phyloP scores from a whole-genome alignment of 2,888 invertebrate species.

The Idaea biselata region DNA sequence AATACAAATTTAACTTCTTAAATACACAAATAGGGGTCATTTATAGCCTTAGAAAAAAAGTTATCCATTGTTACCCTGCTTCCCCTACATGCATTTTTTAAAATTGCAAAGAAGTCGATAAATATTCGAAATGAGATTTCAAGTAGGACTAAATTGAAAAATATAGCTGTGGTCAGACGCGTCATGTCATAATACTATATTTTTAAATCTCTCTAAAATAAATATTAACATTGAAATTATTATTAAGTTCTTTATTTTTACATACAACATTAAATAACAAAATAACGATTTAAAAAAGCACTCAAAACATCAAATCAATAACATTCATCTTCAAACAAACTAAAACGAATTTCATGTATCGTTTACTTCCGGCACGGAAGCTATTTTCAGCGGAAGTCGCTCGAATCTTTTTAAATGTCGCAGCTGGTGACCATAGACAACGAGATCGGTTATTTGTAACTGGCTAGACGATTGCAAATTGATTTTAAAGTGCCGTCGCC shows the following conservation, averaged over 20 bases:
- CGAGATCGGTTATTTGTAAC: slow-evolving; percentile 26
- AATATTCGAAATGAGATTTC: too few species aligned
- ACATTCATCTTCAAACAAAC: slow-evolving; percentile 1
- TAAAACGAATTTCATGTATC: slow-evolving; percentile 3
- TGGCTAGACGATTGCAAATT: slow-evolving; percentile 77
- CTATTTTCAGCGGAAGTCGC: slow-evolving; percentile 4
- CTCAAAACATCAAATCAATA: slow-evolving; percentile 4
- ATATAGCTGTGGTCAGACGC: too few species aligned
- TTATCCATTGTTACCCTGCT: too few species aligned
- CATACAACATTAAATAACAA: not conserved
- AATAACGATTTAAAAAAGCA: slow-evolving; percentile 16
- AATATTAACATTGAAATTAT: not conserved
- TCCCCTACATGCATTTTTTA: too few species aligned
- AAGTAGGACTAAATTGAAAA: too few species aligned
- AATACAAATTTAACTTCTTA: too few species aligned
- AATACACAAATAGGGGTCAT: too few species aligned
- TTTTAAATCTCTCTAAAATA: too few species aligned
- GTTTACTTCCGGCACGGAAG: slow-evolving; percentile 19
- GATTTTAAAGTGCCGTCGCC: slow-evolving; percentile 74
- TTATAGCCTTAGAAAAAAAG: too few species aligned
- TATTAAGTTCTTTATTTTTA: not conserved
- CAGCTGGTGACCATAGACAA: slow-evolving; percentile 32
- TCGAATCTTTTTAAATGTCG: slow-evolving; percentile 8
- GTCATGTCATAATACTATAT: too few species aligned
- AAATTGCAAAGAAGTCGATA: too few species aligned